These are phyloP conservation scores for Troglohyphantes excavatus DNA, from an alignment of 2,888 invertebrate genomes.

Conservation along the genomic window DNA sequence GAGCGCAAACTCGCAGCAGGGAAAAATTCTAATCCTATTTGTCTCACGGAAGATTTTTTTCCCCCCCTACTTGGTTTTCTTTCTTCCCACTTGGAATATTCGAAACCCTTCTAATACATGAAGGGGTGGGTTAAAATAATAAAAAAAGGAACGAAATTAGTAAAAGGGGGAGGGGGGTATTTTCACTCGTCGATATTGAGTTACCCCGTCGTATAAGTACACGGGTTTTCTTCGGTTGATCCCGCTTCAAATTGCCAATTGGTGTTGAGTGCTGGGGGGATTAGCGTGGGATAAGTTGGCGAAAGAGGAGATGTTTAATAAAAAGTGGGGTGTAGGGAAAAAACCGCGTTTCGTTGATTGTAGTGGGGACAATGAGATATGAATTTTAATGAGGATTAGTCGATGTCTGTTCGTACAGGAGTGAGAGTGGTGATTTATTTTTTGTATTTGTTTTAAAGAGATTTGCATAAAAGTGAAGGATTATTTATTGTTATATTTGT, in stretches of 20 bases:
- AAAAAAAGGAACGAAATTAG: neutral
- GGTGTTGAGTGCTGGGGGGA: constrained; percentile 46
- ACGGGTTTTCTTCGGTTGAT: constrained; percentile 23
- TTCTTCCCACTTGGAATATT: neutral
- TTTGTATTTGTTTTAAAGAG: neutral
- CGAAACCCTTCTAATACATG: constrained; percentile 1
- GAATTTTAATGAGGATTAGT: constrained; percentile 72
- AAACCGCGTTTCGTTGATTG: constrained; percentile 43
- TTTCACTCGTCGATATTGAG: neutral
- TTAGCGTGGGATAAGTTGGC: constrained; percentile 7
- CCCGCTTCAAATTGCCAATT: constrained; percentile 51
- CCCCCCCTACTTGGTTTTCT: neutral
- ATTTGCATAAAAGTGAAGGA: too few relatives aligned
- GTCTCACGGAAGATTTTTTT: neutral
- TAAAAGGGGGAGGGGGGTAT: neutral
- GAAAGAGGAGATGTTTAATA: neutral
- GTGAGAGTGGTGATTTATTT: neutral
- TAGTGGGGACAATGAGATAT: constrained; percentile 67
- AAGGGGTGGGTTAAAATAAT: neutral
- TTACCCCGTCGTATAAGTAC: neutral
- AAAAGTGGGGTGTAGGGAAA: neutral
- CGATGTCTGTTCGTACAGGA: constrained; percentile 20
- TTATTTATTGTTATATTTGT: too few relatives aligned
- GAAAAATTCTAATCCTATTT: constrained; percentile 51
- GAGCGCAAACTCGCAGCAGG: neutral